Evolutionary conservation across 2,113 vertebrate genomes (phyloP).

Genomic region (Myodes glareolus): DNA sequence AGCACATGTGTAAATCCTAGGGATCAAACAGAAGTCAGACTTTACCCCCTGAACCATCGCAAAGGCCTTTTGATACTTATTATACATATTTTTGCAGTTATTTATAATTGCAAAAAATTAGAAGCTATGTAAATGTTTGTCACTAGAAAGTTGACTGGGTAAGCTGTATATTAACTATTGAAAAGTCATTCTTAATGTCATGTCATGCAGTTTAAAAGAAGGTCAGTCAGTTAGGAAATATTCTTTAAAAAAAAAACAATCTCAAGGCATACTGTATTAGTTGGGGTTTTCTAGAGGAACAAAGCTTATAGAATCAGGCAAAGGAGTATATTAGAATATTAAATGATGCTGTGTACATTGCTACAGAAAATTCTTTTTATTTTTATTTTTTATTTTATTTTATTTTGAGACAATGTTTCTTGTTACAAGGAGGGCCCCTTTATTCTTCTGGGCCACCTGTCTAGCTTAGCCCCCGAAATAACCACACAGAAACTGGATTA

Average conservation of each 20-base stretch:
- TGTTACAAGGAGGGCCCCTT: no score
- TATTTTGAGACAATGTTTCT: no score
- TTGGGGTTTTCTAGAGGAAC: background rate
- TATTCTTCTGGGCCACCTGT: no score
- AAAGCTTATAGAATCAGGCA: background rate
- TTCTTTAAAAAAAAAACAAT: background rate
- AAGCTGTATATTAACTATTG: background rate
- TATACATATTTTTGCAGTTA: background rate
- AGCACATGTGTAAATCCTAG: background rate
- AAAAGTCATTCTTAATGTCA: background rate
- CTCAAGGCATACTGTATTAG: background rate
- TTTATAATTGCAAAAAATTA: background rate
- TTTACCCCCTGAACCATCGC: background rate
- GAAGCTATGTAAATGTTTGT: background rate
- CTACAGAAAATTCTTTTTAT: background rate
- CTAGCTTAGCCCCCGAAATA: no score
- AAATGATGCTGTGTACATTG: background rate
- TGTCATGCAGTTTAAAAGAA: conserved; percentile 23
- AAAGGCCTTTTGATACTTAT: background rate
- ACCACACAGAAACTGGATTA: no score
- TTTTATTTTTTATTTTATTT: no score
- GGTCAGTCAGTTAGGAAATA: background rate
- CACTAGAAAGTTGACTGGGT: conserved; percentile 15
- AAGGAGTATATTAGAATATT: background rate
- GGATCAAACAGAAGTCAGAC: background rate